Conservation (phyloP, 2,797 vertebrate genomes). For the Pangasius mekongensis region DNA sequence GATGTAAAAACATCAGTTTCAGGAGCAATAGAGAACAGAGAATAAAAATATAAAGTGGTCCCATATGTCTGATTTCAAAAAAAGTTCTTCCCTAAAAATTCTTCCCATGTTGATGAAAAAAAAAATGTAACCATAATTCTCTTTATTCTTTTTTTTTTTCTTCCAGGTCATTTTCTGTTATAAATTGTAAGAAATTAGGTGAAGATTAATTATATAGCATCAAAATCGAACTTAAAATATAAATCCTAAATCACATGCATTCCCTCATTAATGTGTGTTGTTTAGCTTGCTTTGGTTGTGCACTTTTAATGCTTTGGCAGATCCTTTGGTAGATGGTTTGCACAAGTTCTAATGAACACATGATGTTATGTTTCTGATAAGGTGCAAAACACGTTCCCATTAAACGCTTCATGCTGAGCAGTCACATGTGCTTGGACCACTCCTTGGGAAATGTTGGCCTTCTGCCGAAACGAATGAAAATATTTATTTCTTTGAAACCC, state of each 20-base stretch:
- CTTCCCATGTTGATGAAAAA: neutral
- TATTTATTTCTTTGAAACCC: constrained; percentile 5
- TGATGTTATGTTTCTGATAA: constrained; percentile 26
- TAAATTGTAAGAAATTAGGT: neutral
- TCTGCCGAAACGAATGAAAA: constrained; percentile 16
- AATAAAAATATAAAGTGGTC: neutral
- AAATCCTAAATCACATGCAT: neutral
- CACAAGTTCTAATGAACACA: constrained; percentile 6
- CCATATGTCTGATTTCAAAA: neutral
- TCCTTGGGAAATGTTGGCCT: constrained; percentile 15
- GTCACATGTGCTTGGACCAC: constrained; percentile 6
- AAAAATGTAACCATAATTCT: neutral
- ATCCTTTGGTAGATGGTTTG: neutral
- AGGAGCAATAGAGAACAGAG: neutral
- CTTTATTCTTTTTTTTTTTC: neutral
- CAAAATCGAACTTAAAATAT: neutral
- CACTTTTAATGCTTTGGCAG: neutral
- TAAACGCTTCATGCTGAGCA: constrained; percentile 20
- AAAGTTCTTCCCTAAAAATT: neutral
- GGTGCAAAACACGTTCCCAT: constrained; percentile 15
- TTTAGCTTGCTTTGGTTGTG: neutral
- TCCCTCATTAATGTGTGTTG: neutral
- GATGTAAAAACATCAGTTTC: neutral
- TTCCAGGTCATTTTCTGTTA: neutral
- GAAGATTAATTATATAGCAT: neutral